phyloP scores from a whole-genome alignment of 2,113 vertebrate genomes.

The Hypocryptadius cinnamomeus region DNA sequence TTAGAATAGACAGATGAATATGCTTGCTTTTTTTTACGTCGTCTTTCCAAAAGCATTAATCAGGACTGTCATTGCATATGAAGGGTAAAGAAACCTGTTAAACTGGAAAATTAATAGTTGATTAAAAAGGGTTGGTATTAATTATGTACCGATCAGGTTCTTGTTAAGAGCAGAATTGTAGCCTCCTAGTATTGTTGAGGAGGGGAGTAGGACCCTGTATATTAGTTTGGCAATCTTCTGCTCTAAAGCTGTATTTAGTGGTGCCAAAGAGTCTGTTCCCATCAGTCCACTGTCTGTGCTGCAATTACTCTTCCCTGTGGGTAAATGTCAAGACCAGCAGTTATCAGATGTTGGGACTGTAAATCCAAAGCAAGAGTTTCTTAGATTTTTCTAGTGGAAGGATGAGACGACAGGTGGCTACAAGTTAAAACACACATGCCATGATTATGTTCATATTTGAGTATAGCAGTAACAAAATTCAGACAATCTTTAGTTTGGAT shows the following conservation, averaged over 20 bases:
- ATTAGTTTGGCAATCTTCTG: neutral
- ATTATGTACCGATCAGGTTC: constrained; percentile 12
- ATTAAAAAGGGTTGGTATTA: constrained; percentile 11
- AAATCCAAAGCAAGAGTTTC: neutral
- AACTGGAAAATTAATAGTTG: constrained; percentile 45
- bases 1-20: neutral
- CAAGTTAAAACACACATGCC: neutral
- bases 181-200: neutral
- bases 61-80: neutral
- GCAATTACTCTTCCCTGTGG: neutral
- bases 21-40: neutral
- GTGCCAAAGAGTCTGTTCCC: constrained; percentile 47
- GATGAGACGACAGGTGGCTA: neutral
- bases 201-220: neutral
- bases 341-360: neutral
- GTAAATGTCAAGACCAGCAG: neutral
- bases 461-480: neutral
- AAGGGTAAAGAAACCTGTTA: constrained; percentile 35
- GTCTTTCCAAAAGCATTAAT: neutral
- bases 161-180: neutral
- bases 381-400: neutral
- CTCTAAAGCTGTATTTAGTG: constrained; percentile 6
- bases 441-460: neutral
- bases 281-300: neutral
- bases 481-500: neutral